Evolutionary conservation across 2,113 vertebrate genomes (phyloP).

Genomic region (Condylura cristata): DNA sequence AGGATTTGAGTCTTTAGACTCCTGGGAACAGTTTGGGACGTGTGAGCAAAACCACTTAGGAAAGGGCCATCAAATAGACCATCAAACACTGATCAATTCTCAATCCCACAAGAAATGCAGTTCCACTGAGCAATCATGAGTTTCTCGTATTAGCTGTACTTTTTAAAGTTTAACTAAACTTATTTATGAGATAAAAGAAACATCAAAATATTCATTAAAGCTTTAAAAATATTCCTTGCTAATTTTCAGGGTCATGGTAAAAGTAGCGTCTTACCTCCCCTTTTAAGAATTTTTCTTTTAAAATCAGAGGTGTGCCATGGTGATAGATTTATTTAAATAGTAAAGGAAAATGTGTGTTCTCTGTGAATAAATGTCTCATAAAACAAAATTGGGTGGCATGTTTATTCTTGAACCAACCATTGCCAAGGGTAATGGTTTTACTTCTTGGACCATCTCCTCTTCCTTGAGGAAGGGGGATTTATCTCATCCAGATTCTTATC

Average conservation of each 20-base stretch:
- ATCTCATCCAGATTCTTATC: neutral
- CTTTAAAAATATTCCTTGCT: neutral
- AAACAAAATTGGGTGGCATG: neutral
- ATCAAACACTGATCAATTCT: conserved; percentile 27
- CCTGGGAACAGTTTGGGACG: conserved; percentile 1
- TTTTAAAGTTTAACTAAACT: conserved; percentile 27
- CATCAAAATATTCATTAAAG: neutral
- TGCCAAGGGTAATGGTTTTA: neutral
- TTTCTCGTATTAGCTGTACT: neutral
- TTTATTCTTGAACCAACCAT: neutral
- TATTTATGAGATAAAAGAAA: conserved; percentile 11
- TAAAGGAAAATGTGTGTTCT: neutral
- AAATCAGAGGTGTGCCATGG: neutral
- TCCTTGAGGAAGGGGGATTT: neutral
- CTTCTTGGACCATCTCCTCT: neutral
- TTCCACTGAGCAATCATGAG: conserved; percentile 17
- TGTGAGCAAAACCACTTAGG: conserved; percentile 57
- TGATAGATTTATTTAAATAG: conserved; percentile 1
- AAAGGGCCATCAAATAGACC: conserved; percentile 34
- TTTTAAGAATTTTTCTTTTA: conserved; percentile 33
- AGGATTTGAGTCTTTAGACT: conserved; percentile 2
- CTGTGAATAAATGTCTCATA: neutral
- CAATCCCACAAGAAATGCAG: conserved; percentile 28
- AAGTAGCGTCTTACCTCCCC: neutral
- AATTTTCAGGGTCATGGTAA: neutral